Conservation (phyloP, 2,113 vertebrate genomes). For the crab-eating macaque (Macaca fascicularis) region T2T-MFA8v1.1 NC_088391.1:82709001-82709500, state of each 20-base stretch:
- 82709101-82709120: no score
- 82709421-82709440: background rate
- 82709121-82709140: no score
- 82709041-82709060: rapidly evolving
- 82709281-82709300: background rate
- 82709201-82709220: background rate
- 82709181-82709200: no score
- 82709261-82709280: background rate
- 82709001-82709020: no score
- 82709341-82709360: background rate
- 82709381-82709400: constrained; percentile 7
- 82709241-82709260: background rate
- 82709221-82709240: background rate
- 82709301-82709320: background rate
- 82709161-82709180: no score
- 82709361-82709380: background rate
- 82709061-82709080: no score
- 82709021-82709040: no score
- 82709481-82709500: background rate
- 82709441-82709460: background rate
- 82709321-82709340: background rate
- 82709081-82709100: no score
- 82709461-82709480: background rate
- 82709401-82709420: constrained; percentile 22
- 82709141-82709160: no score